These are phyloP conservation scores for Bombylius major DNA, from an alignment of 2,888 invertebrate genomes.

Conservation along the genomic window DNA sequence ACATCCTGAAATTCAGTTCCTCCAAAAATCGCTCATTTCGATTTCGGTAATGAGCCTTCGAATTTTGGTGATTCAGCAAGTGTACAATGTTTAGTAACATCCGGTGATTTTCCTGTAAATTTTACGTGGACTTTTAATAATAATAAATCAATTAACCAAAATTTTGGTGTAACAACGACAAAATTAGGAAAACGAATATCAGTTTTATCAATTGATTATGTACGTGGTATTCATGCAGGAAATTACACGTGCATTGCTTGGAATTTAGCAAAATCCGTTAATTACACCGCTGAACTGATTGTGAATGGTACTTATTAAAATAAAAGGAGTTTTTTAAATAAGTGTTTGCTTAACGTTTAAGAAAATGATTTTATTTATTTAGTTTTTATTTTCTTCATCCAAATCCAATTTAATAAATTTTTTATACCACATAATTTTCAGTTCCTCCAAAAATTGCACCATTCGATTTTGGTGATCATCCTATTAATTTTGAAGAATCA, in stretches of 20 bases:
- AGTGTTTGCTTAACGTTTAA: too few species aligned
- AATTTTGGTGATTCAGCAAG: constrained; percentile 48
- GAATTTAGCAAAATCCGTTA: constrained; percentile 48
- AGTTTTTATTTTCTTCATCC: too few species aligned
- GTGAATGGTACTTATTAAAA: constrained; percentile 40
- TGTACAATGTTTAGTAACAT: constrained; percentile 46
- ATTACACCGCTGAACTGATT: constrained; percentile 45
- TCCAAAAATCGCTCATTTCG: constrained; percentile 43
- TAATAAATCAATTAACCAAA: constrained; percentile 24
- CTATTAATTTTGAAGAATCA: constrained; percentile 51
- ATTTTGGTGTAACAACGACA: constrained; percentile 40
- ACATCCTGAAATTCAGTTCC: constrained; percentile 28
- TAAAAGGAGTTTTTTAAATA: too few species aligned
- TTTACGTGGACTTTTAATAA: constrained; percentile 46
- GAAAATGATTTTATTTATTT: too few species aligned
- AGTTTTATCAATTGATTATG: constrained; percentile 44
- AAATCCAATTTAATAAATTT: too few species aligned
- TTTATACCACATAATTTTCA: constrained; percentile 24
- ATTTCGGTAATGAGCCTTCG: constrained; percentile 47
- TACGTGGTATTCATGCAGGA: constrained; percentile 46
- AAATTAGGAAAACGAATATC: constrained; percentile 53
- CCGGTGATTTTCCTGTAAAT: constrained; percentile 52
- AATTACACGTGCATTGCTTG: constrained; percentile 56
- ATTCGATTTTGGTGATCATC: constrained; percentile 58
- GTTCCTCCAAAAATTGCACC: constrained; percentile 65